These are phyloP conservation scores for Microplitis mediator DNA, from an alignment of 1,140 invertebrate species.

Conservation along the genomic window DNA sequence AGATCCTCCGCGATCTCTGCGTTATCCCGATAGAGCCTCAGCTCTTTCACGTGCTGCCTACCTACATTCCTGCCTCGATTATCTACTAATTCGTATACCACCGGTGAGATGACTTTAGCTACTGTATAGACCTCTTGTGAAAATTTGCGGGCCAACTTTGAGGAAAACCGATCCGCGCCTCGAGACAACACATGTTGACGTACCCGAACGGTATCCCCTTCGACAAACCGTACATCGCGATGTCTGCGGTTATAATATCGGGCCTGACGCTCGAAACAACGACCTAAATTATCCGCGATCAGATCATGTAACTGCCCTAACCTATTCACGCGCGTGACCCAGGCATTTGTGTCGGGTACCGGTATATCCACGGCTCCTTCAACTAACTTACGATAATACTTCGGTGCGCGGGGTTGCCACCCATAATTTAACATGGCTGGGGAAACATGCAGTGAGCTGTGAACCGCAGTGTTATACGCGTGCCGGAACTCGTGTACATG, in stretches of 20 bases:
- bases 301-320: too few relatives aligned
- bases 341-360: too few relatives aligned
- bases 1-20: too few relatives aligned
- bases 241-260: conserved; percentile 17
- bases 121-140: neutral
- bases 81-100: neutral
- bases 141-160: neutral
- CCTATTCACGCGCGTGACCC: too few relatives aligned
- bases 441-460: conserved; percentile 50
- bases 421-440: conserved; percentile 55
- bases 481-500: conserved; percentile 50
- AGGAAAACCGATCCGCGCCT: neutral
- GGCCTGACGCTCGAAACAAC: neutral
- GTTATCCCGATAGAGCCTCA: too few relatives aligned
- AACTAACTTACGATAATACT: neutral
- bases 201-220: neutral
- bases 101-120: neutral
- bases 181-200: neutral
- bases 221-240: neutral
- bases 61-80: too few relatives aligned
- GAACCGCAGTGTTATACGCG: conserved; percentile 53
- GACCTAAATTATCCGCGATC: too few relatives aligned
- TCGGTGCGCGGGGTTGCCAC: neutral
- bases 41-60: too few relatives aligned
- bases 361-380: neutral